phyloP scores from a whole-genome alignment of 2,888 invertebrate genomes.

The Xylota sylvarum region DNA sequence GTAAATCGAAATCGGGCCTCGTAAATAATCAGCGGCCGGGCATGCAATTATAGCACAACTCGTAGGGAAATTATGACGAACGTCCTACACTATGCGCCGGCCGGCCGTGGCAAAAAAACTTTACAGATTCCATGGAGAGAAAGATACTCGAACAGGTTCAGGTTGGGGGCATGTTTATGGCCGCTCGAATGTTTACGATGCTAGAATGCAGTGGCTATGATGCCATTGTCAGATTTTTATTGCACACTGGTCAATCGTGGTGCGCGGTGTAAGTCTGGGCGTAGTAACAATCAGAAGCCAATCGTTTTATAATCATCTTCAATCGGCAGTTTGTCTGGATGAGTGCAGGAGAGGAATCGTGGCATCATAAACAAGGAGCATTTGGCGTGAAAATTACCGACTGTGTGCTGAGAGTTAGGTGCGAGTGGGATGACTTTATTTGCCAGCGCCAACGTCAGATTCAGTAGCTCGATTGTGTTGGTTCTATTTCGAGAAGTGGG shows the following conservation, averaged over 20 bases:
- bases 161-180: slow-evolving; percentile 69
- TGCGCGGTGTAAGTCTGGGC: slow-evolving; percentile 55
- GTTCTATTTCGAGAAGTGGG: slow-evolving; percentile 27
- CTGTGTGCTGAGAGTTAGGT: slow-evolving; percentile 7
- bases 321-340: slow-evolving; percentile 60
- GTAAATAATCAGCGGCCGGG: slow-evolving; percentile 72
- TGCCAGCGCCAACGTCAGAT: background rate
- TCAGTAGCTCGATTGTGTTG: slow-evolving; percentile 28
- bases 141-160: slow-evolving; percentile 71
- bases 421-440: slow-evolving; percentile 69
- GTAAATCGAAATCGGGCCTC: slow-evolving; percentile 73
- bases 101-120: background rate
- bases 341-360: slow-evolving; percentile 8
- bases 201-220: slow-evolving; percentile 66
- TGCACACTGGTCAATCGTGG: slow-evolving; percentile 37
- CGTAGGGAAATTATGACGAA: slow-evolving; percentile 74
- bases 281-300: slow-evolving; percentile 74
- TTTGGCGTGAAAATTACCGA: slow-evolving; percentile 67
- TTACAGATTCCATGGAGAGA: background rate
- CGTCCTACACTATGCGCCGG: slow-evolving; percentile 53
- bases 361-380: slow-evolving; percentile 49
- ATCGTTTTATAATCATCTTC: slow-evolving; percentile 77
- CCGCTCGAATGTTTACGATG: slow-evolving; percentile 60
- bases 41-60: slow-evolving; percentile 72
- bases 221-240: slow-evolving; percentile 69